Conservation (phyloP, 2,113 vertebrate genomes). For the Marmota monax region DNA sequence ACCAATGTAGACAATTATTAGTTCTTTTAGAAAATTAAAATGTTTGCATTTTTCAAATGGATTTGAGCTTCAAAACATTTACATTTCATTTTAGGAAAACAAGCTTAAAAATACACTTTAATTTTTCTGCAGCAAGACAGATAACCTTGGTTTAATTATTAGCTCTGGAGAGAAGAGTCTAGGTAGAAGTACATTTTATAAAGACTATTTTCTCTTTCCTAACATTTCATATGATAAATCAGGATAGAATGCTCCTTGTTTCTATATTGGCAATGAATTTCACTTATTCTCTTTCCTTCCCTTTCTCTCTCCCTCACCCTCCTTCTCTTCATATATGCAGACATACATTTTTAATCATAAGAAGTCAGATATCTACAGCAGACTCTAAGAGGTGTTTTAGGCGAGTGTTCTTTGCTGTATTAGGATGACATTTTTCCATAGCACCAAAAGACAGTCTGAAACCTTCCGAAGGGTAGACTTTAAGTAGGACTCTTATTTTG, state of each 20-base stretch:
- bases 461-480: neutral
- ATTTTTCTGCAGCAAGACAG: slow-evolving; percentile 62
- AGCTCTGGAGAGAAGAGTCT: slow-evolving; percentile 46
- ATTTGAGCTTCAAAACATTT: slow-evolving; percentile 61
- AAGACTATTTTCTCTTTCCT: slow-evolving; percentile 64
- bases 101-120: slow-evolving; percentile 56
- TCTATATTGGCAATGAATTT: neutral
- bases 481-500: neutral
- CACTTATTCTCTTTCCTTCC: neutral
- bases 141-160: slow-evolving; percentile 73
- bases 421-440: neutral
- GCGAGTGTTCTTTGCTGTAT: neutral
- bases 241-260: neutral
- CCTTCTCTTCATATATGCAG: neutral
- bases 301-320: neutral
- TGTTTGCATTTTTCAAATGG: slow-evolving; percentile 68
- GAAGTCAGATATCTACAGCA: slow-evolving; percentile 23
- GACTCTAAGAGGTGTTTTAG: neutral
- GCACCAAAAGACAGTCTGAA: neutral
- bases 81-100: slow-evolving; percentile 64
- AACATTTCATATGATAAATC: slow-evolving; percentile 23
- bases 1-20: slow-evolving; percentile 55
- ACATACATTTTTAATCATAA: neutral
- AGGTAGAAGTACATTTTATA: slow-evolving; percentile 49
- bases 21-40: slow-evolving; percentile 63